phyloP scores from a whole-genome alignment of 2,113 vertebrate genomes.

The Strix aluco region DNA sequence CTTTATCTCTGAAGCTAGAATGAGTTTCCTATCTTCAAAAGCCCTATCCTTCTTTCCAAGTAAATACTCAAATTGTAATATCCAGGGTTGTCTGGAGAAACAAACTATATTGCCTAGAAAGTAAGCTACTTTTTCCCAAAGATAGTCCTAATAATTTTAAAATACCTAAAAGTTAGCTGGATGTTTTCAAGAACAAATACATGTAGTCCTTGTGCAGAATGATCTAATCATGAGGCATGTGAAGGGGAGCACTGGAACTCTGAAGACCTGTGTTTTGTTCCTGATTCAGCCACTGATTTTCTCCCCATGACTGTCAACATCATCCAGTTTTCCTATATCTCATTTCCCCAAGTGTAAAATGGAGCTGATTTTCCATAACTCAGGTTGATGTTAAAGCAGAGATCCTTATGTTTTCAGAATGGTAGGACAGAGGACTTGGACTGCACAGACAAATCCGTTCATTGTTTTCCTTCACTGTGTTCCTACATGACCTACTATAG shows the following conservation, averaged over 20 bases:
- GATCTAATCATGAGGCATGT: background rate
- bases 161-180: background rate
- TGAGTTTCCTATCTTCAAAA: background rate
- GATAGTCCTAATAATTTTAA: background rate
- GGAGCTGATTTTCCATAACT: background rate
- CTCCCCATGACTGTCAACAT: background rate
- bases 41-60: background rate
- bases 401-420: background rate
- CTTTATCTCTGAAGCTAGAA: background rate
- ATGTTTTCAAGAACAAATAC: background rate
- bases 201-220: background rate
- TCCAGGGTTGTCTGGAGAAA: background rate
- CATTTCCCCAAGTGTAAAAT: background rate
- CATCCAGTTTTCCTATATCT: background rate
- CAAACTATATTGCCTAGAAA: background rate
- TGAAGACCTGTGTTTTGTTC: background rate
- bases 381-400: background rate
- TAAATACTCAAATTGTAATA: background rate
- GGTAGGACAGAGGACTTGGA: background rate
- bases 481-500: background rate
- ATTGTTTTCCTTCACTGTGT: background rate
- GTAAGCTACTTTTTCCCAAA: background rate
- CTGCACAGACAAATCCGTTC: background rate
- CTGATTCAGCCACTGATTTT: background rate
- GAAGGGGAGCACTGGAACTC: background rate